Conservation (phyloP, 2,888 invertebrate genomes). For the Hirudinaria manillensis region DNA sequence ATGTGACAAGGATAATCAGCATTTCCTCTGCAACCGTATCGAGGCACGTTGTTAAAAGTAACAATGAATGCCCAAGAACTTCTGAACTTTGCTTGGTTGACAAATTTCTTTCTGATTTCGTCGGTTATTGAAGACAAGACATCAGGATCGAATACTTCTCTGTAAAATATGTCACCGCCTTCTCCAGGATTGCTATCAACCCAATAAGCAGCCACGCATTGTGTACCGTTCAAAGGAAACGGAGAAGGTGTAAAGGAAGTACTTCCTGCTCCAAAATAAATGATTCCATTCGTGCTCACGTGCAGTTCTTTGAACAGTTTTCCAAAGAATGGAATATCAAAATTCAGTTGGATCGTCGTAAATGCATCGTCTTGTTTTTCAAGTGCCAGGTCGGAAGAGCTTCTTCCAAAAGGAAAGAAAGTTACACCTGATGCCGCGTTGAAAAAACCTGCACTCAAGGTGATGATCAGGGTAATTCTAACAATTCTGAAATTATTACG, state of each 20-base stretch:
- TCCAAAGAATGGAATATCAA: slow-evolving; percentile 30
- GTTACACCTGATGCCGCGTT: neutral
- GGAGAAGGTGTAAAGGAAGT: neutral
- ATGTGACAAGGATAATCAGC: neutral
- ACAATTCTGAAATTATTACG: too few relatives aligned
- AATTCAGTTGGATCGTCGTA: neutral
- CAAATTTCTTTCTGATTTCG: slow-evolving; percentile 17
- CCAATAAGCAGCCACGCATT: slow-evolving; percentile 28
- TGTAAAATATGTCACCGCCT: slow-evolving; percentile 29
- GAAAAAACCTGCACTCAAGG: too few relatives aligned
- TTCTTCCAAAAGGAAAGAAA: slow-evolving; percentile 20
- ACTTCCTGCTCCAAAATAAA: slow-evolving; percentile 28
- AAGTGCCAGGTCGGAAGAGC: neutral
- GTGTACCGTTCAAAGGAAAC: slow-evolving; percentile 18
- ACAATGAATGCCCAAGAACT: slow-evolving; percentile 27
- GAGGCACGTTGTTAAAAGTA: slow-evolving; percentile 27
- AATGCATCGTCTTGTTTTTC: slow-evolving; percentile 27
- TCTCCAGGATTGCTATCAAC: slow-evolving; percentile 27
- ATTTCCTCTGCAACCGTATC: neutral
- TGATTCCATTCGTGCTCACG: slow-evolving; percentile 30
- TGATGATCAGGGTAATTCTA: too few relatives aligned
- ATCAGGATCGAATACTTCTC: slow-evolving; percentile 19
- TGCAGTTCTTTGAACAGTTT: slow-evolving; percentile 16
- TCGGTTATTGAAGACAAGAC: slow-evolving; percentile 1
- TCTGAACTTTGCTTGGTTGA: slow-evolving; percentile 14